phyloP scores from a whole-genome alignment of 2,888 invertebrate species.

The Atethmia centrago region DNA sequence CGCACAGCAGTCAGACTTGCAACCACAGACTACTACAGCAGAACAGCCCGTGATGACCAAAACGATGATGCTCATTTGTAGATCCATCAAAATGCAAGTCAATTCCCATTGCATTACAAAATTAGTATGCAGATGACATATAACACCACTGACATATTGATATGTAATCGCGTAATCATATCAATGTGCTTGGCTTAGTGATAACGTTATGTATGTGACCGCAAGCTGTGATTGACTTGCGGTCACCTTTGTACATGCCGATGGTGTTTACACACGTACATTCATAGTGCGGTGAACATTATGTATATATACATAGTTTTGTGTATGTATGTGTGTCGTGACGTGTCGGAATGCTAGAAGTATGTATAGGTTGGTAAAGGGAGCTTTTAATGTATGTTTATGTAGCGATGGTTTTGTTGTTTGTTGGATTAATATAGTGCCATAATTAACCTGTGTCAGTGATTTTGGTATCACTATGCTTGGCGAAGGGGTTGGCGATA shows the following conservation, averaged over 20 bases:
- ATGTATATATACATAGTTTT: slow-evolving; percentile 1
- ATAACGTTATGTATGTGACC: slow-evolving; percentile 62
- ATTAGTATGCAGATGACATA: slow-evolving; percentile 25
- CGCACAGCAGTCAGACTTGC: neutral
- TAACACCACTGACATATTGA: slow-evolving; percentile 19
- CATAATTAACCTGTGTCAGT: neutral
- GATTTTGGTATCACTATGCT: neutral
- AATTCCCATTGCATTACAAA: neutral
- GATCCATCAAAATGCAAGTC: neutral
- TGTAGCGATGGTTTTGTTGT: neutral
- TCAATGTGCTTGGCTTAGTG: slow-evolving; percentile 38
- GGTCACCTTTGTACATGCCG: slow-evolving; percentile 63
- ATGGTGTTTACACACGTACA: slow-evolving; percentile 25
- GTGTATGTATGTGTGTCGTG: neutral
- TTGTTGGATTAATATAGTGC: neutral
- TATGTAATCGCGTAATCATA: slow-evolving; percentile 55
- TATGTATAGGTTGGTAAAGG: neutral
- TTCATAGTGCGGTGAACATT: slow-evolving; percentile 26
- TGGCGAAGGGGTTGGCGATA: neutral
- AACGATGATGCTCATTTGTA: neutral
- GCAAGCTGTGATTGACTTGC: slow-evolving; percentile 70
- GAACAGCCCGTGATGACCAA: neutral
- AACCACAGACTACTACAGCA: too few relatives aligned
- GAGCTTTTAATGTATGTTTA: slow-evolving; percentile 8
- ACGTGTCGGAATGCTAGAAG: slow-evolving; percentile 15